A percentile compares a stretch with the other conserved stretches of the same genome.
These are phyloP conservation scores for Mnemiopsis leidyi DNA, from an alignment of 37 sponge, comb jelly and placozoan species.

Conservation along the genomic window DNA sequence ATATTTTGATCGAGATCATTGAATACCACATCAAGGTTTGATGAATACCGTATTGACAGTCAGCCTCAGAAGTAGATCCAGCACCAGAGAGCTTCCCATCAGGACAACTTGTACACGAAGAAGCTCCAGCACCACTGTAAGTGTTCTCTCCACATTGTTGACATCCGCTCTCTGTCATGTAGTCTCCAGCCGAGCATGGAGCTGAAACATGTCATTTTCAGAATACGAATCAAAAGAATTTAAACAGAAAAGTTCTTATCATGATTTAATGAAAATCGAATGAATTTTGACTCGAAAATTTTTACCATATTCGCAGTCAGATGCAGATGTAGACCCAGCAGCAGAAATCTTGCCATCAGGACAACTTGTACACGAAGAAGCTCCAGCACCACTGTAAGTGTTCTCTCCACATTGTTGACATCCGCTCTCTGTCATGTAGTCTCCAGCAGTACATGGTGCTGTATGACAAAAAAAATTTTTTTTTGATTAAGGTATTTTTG, in stretches of 20 bases:
- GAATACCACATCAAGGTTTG: too few species aligned
- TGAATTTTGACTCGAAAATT: too few species aligned
- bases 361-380: background rate
- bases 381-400: background rate
- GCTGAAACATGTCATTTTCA: too few species aligned
- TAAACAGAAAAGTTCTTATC: background rate
- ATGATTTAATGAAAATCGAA: background rate
- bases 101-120: background rate
- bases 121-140: background rate
- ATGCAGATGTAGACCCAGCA: background rate
- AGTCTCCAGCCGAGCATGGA: background rate
- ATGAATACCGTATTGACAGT: too few species aligned
- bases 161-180: background rate
- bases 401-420: background rate
- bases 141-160: background rate
- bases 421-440: background rate
- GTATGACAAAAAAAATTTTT: too few species aligned
- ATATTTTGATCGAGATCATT: too few species aligned
- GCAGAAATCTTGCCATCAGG: background rate
- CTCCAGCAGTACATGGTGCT: background rate
- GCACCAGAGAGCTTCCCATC: background rate
- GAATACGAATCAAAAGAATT: too few species aligned
- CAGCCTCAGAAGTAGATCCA: background rate
- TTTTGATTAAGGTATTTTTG: too few species aligned
- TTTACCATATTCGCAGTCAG: background rate